phyloP scores from a whole-genome alignment of 2,888 invertebrate genomes.

The Cecidostiba fungosa region DNA sequence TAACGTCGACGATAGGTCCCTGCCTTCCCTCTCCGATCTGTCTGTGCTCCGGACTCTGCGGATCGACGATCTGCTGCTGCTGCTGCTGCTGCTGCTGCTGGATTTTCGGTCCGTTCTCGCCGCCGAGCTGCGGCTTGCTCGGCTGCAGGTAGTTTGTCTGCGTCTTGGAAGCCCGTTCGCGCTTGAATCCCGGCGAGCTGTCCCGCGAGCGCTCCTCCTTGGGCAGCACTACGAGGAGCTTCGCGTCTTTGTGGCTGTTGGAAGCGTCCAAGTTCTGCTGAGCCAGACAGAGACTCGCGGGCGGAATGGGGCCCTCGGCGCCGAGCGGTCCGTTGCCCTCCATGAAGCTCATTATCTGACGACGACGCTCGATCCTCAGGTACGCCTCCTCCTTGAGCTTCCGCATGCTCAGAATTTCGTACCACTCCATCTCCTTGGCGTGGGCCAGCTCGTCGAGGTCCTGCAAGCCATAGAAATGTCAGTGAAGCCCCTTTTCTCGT shows the following conservation, averaged over 20 bases:
- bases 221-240: constrained; percentile 62
- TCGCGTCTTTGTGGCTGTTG: constrained; percentile 60
- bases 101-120: constrained; percentile 69
- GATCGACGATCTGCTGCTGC: constrained; percentile 56
- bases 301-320: constrained; percentile 70
- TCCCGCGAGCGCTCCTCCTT: constrained; percentile 70
- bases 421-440: constrained; percentile 93
- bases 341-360: constrained; percentile 83
- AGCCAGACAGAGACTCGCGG: constrained; percentile 71
- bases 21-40: constrained; percentile 86
- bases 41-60: constrained; percentile 81
- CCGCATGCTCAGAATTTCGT: constrained; percentile 90
- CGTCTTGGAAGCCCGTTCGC: constrained; percentile 73
- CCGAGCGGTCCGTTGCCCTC: constrained; percentile 68
- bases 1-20: constrained; percentile 90
- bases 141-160: constrained; percentile 63
- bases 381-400: constrained; percentile 92
- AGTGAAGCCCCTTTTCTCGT: too few relatives aligned
- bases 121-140: constrained; percentile 31
- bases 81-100: constrained; percentile 39
- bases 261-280: constrained; percentile 59
- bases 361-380: constrained; percentile 86
- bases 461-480: constrained; percentile 75
- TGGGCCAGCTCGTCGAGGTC: constrained; percentile 88
- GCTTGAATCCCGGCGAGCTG: constrained; percentile 67